Evolutionary conservation across 1,140 invertebrate genomes (phyloP).

Genomic region (Saxidomus purpurata): DNA sequence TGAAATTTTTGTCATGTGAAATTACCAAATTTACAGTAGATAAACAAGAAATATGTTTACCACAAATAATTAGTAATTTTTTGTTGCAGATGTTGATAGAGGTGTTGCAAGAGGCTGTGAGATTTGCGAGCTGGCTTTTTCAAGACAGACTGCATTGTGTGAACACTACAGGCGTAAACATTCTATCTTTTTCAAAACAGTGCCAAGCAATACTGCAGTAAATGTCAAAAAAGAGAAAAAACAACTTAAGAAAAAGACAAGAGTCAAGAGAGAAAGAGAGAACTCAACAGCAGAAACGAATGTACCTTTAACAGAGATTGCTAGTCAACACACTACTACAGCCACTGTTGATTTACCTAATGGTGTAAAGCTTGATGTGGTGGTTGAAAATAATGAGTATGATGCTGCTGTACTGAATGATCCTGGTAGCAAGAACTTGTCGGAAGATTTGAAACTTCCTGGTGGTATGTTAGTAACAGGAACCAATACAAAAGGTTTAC

Average conservation of each 20-base stretch:
- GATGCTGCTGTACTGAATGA: too few species aligned
- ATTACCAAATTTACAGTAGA: too few species aligned
- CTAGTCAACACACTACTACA: not conserved
- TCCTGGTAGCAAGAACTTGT: too few species aligned
- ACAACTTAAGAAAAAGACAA: not conserved
- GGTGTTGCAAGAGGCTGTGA: slow-evolving; percentile 68
- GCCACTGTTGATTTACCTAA: not conserved
- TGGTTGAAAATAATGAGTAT: too few species aligned
- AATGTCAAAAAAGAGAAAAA: not conserved
- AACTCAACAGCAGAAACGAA: not conserved
- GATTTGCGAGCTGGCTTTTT: slow-evolving; percentile 73
- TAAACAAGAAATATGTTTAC: too few species aligned
- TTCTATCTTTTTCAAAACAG: slow-evolving; percentile 24
- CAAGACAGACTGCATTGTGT: slow-evolving; percentile 66
- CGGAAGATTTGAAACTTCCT: too few species aligned
- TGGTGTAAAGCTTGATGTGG: not conserved
- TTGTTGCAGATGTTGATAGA: slow-evolving; percentile 71
- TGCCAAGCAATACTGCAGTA: not conserved
- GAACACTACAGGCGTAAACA: slow-evolving; percentile 77
- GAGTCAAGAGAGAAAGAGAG: not conserved
- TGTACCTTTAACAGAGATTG: not conserved
- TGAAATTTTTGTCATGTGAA: too few species aligned
- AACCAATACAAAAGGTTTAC: too few species aligned
- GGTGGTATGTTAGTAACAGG: too few species aligned
- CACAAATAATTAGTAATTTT: too few species aligned